These are phyloP conservation scores for Threskiornis aethiopicus DNA, from an alignment of 2,797 vertebrate species.

Conservation along the genomic window DNA sequence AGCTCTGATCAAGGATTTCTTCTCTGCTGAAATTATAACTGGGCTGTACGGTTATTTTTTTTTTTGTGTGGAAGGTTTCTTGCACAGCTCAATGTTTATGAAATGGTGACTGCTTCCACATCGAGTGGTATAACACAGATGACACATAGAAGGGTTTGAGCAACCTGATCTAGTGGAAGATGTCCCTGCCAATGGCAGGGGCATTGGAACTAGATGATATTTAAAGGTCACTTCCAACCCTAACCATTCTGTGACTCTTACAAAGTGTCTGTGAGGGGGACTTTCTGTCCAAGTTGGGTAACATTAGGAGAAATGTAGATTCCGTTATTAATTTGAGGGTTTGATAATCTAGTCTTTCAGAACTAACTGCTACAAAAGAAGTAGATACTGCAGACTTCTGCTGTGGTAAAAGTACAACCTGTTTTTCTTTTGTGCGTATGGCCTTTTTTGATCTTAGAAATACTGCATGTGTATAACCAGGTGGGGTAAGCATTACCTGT, in stretches of 20 bases:
- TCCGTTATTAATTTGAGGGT: neutral
- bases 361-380: neutral
- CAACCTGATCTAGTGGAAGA: neutral
- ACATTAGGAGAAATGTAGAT: neutral
- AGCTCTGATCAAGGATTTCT: neutral
- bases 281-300: neutral
- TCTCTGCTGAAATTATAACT: neutral
- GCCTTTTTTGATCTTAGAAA: neutral
- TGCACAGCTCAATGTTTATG: neutral
- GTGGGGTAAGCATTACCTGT: neutral
- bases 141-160: neutral
- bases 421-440: neutral
- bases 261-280: neutral
- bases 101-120: neutral
- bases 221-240: neutral
- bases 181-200: neutral
- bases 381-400: neutral
- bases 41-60: neutral
- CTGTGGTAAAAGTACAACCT: neutral
- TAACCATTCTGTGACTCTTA: neutral
- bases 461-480: neutral
- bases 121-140: fast-evolving
- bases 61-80: neutral
- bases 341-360: neutral
- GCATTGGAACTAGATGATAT: neutral